phyloP scores from a whole-genome alignment of 2,888 invertebrate species.

The Sceliomorpha sp. region DNA sequence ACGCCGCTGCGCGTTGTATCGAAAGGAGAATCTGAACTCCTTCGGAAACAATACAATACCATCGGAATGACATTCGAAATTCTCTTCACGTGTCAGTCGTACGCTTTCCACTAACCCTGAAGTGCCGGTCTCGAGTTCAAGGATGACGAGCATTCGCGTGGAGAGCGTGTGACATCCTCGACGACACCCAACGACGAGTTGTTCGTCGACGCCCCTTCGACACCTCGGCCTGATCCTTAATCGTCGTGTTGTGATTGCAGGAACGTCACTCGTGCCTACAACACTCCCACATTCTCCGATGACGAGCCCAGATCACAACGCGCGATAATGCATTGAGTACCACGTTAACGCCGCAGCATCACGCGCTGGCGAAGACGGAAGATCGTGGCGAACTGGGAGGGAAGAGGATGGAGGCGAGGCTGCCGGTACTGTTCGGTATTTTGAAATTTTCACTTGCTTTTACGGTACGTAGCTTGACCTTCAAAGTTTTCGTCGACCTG shows the following conservation, averaged over 20 bases:
- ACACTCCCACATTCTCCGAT: slow-evolving; percentile 79
- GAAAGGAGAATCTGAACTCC: slow-evolving; percentile 40
- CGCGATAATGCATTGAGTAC: slow-evolving; percentile 49
- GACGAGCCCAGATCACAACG: slow-evolving; percentile 74
- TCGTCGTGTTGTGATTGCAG: slow-evolving; percentile 54
- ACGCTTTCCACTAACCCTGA: slow-evolving; percentile 50
- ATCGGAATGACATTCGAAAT: slow-evolving; percentile 45
- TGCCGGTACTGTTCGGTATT: no score
- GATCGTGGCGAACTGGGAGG: slow-evolving; percentile 10
- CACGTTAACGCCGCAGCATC: slow-evolving; percentile 21
- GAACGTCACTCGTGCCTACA: slow-evolving; percentile 58
- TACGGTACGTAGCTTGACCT: no score
- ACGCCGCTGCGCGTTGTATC: slow-evolving; percentile 35
- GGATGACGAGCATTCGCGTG: slow-evolving; percentile 47
- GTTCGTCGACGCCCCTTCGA: slow-evolving; percentile 71
- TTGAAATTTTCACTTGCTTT: no score
- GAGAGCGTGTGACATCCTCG: slow-evolving; percentile 45
- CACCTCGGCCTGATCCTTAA: slow-evolving; percentile 69
- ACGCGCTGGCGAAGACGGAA: slow-evolving; percentile 12
- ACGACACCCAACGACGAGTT: slow-evolving; percentile 61
- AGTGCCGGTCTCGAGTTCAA: slow-evolving; percentile 51
- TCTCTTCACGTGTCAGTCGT: slow-evolving; percentile 46
- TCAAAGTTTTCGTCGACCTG: no score
- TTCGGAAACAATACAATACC: slow-evolving; percentile 47
- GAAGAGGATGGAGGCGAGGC: no score